phyloP scores from a whole-genome alignment of 2,888 invertebrate species.

The Ormyrus thymus region DNA sequence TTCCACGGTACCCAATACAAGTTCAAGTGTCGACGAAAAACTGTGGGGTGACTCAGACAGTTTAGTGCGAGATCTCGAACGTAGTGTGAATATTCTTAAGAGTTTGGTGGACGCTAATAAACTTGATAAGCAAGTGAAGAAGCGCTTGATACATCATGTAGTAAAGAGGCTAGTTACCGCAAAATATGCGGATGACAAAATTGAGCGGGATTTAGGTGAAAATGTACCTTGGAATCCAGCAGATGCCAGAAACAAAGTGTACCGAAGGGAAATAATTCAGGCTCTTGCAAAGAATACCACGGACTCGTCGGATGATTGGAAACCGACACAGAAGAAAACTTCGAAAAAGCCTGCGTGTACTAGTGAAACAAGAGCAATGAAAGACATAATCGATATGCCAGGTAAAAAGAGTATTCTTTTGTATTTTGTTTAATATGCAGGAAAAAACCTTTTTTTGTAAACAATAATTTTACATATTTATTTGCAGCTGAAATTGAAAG shows the following conservation, averaged over 20 bases:
- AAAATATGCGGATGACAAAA: constrained; percentile 78
- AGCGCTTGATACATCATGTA: constrained; percentile 80
- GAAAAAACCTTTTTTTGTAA: neutral
- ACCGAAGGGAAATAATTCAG: constrained; percentile 69
- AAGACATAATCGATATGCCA: constrained; percentile 61
- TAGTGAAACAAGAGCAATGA: constrained; percentile 59
- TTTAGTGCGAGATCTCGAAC: constrained; percentile 79
- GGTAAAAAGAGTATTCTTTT: constrained; percentile 23
- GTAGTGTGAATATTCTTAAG: constrained; percentile 79
- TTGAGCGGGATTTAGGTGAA: constrained; percentile 70
- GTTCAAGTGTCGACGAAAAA: constrained; percentile 72
- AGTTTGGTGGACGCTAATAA: constrained; percentile 79
- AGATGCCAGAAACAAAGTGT: constrained; percentile 70
- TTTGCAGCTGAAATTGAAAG: constrained; percentile 61
- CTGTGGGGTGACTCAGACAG: constrained; percentile 73
- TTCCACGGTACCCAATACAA: constrained; percentile 72
- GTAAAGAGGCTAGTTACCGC: constrained; percentile 79
- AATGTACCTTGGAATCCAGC: constrained; percentile 75
- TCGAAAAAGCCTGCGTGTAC: constrained; percentile 58
- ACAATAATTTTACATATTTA: neutral
- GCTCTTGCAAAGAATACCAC: constrained; percentile 69
- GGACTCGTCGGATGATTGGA: constrained; percentile 71
- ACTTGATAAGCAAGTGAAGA: constrained; percentile 79
- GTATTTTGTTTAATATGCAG: too few relatives aligned
- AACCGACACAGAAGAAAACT: constrained; percentile 60